A percentile compares a stretch with the other conserved stretches of the same genome.
Conservation (phyloP, 2,797 vertebrate species). For the Leptoclinus maculatus region DNA sequence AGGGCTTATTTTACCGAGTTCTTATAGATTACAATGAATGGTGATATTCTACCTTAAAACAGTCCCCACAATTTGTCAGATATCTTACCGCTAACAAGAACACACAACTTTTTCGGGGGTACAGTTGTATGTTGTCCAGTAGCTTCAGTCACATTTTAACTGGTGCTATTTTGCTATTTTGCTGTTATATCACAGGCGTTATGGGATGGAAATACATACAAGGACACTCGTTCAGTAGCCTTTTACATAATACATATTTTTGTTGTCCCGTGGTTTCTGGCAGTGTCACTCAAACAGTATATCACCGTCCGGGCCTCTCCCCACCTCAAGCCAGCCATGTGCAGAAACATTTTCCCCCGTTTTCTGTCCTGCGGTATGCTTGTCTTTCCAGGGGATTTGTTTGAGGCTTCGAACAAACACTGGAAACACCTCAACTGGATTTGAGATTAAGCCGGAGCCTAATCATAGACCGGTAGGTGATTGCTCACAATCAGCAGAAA, state of each 20-base stretch:
- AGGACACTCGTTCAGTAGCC: neutral
- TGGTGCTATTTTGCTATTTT: neutral
- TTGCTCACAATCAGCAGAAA: slow-evolving; percentile 73
- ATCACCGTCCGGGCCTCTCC: slow-evolving; percentile 44
- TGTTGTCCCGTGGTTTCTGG: slow-evolving; percentile 58
- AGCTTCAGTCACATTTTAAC: neutral
- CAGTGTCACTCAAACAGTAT: slow-evolving; percentile 29
- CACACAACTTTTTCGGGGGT: neutral
- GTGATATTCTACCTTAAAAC: neutral
- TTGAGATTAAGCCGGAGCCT: slow-evolving; percentile 67
- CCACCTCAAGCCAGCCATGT: slow-evolving; percentile 51
- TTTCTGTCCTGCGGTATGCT: slow-evolving; percentile 65
- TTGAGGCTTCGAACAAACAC: slow-evolving; percentile 69
- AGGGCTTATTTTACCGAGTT: neutral
- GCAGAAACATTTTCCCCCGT: slow-evolving; percentile 66
- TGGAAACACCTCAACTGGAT: slow-evolving; percentile 77
- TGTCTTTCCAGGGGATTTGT: slow-evolving; percentile 76
- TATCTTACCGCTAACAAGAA: neutral
- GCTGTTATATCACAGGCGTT: neutral
- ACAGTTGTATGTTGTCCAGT: neutral
- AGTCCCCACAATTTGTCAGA: neutral
- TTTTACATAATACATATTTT: slow-evolving; percentile 43
- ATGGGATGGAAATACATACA: neutral
- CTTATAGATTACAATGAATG: neutral
- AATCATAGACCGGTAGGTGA: slow-evolving; percentile 60